Conservation (phyloP, 2,888 invertebrate species). For the Tetheella fluctuosa region DNA sequence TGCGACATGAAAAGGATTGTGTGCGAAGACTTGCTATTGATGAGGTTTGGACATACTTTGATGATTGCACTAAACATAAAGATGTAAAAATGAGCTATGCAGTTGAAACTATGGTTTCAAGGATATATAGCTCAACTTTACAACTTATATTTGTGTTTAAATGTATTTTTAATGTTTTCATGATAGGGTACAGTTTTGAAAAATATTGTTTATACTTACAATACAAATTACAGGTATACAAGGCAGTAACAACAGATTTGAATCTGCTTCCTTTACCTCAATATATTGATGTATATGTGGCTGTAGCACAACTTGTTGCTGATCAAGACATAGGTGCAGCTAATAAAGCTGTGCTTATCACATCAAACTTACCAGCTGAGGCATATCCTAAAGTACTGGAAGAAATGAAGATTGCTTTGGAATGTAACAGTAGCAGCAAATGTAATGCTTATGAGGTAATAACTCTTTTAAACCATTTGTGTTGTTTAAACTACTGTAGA, state of each 20-base stretch:
- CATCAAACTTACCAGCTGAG: slow-evolving; percentile 77
- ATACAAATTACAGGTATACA: slow-evolving; percentile 57
- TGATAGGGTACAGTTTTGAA: too few species aligned
- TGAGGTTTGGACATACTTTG: slow-evolving; percentile 73
- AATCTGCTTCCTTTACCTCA: slow-evolving; percentile 68
- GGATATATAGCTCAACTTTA: too few species aligned
- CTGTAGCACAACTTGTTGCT: slow-evolving; percentile 83
- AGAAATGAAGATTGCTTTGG: slow-evolving; percentile 83
- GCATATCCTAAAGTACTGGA: slow-evolving; percentile 83
- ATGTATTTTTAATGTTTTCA: too few species aligned
- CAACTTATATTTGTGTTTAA: too few species aligned
- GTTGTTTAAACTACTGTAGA: too few species aligned
- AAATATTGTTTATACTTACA: too few species aligned
- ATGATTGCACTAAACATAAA: slow-evolving; percentile 11
- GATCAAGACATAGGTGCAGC: slow-evolving; percentile 86
- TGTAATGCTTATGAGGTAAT: slow-evolving; percentile 88
- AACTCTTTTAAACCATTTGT: background rate
- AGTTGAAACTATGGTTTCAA: background rate
- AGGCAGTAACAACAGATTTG: slow-evolving; percentile 53
- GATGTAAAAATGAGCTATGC: too few species aligned
- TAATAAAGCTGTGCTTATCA: slow-evolving; percentile 82
- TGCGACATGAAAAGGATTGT: slow-evolving; percentile 85
- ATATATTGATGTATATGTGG: slow-evolving; percentile 81
- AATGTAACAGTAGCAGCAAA: slow-evolving; percentile 83
- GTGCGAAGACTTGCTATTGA: slow-evolving; percentile 86